Conservation (phyloP, 1,140 invertebrate species). For the Zaprionus inermis region DNA sequence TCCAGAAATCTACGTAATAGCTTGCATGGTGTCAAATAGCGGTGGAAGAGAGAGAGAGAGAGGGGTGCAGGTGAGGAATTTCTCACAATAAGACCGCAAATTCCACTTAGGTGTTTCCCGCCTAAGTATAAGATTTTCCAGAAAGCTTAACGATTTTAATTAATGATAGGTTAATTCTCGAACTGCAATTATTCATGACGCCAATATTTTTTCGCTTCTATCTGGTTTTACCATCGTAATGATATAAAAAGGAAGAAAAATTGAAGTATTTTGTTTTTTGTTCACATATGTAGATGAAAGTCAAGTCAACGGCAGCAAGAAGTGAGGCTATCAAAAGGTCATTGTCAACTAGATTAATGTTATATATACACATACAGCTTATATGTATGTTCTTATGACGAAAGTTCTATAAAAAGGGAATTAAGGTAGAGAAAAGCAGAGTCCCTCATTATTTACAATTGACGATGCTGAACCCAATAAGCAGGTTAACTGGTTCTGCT, state of each 20-base stretch:
- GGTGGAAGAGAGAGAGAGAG: background rate
- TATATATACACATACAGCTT: background rate
- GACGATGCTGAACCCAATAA: background rate
- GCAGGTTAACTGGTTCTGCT: background rate
- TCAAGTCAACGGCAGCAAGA: background rate
- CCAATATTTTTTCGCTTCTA: background rate
- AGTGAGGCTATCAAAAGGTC: background rate
- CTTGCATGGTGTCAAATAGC: background rate
- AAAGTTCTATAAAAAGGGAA: background rate
- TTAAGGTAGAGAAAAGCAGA: background rate
- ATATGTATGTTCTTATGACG: constrained; percentile 4
- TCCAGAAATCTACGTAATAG: background rate
- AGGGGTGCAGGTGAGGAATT: background rate
- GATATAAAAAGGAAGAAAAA: background rate
- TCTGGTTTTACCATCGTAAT: background rate
- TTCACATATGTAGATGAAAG: background rate
- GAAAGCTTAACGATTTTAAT: background rate
- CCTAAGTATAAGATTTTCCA: background rate
- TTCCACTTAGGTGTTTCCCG: constrained; percentile 22
- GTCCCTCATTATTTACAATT: background rate
- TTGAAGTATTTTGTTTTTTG: background rate
- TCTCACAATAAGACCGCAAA: constrained; percentile 1
- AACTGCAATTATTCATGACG: background rate
- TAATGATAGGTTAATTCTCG: constrained; percentile 31
- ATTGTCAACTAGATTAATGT: constrained; percentile 10